Evolutionary conservation across 2,797 vertebrate genomes (phyloP).

Genomic region (Chrosomus eos): DNA sequence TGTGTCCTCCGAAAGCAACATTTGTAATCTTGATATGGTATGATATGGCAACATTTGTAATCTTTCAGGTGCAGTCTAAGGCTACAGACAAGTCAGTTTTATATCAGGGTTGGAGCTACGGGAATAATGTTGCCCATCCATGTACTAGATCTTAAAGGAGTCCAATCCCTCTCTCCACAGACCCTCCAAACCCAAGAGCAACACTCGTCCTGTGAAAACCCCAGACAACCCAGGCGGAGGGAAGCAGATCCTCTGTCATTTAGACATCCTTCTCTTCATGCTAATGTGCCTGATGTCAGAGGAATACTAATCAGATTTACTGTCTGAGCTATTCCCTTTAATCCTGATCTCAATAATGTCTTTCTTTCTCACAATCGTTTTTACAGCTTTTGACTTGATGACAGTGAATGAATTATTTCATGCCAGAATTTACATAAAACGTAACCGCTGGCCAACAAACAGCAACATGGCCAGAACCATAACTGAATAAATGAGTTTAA

Average conservation of each 20-base stretch:
- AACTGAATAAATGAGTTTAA: neutral
- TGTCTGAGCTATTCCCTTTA: slow-evolving; percentile 11
- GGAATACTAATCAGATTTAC: slow-evolving; percentile 52
- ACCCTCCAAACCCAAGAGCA: neutral
- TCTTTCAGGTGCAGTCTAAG: no score
- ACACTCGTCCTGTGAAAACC: neutral
- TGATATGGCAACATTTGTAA: no score
- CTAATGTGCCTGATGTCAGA: slow-evolving; percentile 52
- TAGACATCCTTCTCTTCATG: slow-evolving; percentile 42
- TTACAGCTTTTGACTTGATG: slow-evolving; percentile 1
- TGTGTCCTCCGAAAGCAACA: no score
- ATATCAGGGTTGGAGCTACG: no score
- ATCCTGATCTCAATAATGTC: neutral
- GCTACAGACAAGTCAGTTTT: no score
- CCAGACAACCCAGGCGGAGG: neutral
- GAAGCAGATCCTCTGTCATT: slow-evolving; percentile 16
- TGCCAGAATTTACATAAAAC: neutral
- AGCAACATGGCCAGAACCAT: neutral
- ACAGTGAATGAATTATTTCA: neutral
- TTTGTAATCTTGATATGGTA: no score
- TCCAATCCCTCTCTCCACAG: no score
- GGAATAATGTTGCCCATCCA: no score
- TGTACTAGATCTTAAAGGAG: no score
- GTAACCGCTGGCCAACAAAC: neutral
- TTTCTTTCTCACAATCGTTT: neutral